Evolutionary conservation across 2,888 invertebrate species (phyloP).

Genomic region (Boloria selene): DNA sequence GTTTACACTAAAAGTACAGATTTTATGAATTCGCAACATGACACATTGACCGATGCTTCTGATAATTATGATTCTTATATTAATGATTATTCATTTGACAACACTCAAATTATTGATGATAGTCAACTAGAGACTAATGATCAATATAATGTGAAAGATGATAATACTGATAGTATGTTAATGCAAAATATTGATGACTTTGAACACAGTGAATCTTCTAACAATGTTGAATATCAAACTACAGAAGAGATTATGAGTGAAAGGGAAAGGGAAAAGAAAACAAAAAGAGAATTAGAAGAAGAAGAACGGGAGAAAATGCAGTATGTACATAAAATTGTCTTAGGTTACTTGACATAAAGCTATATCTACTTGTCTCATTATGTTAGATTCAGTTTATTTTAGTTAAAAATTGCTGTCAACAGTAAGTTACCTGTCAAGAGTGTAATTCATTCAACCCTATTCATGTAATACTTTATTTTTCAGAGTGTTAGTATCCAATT

Average conservation of each 20-base stretch:
- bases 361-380: too few relatives aligned
- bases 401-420: too few relatives aligned
- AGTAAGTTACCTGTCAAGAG: too few relatives aligned
- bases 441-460: too few relatives aligned
- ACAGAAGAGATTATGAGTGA: conserved; percentile 75
- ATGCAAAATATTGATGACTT: conserved; percentile 59
- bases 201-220: conserved; percentile 57
- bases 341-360: not conserved
- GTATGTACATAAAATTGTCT: conserved; percentile 78
- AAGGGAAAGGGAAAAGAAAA: conserved; percentile 86
- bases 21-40: conserved; percentile 60
- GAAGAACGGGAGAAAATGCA: conserved; percentile 98
- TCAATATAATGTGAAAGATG: conserved; percentile 47
- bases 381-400: not conserved
- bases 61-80: conserved; percentile 71
- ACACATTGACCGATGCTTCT: conserved; percentile 56
- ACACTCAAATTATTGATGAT: conserved; percentile 52
- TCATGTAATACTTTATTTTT: conserved; percentile 46
- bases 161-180: conserved; percentile 50
- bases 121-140: conserved; percentile 49
- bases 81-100: conserved; percentile 69
- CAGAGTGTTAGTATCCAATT: conserved; percentile 98
- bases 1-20: conserved; percentile 68
- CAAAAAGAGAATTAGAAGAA: conserved; percentile 93
- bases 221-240: conserved; percentile 62